Conservation (phyloP, 1,140 invertebrate genomes). For the Uloborus diversus region DNA sequence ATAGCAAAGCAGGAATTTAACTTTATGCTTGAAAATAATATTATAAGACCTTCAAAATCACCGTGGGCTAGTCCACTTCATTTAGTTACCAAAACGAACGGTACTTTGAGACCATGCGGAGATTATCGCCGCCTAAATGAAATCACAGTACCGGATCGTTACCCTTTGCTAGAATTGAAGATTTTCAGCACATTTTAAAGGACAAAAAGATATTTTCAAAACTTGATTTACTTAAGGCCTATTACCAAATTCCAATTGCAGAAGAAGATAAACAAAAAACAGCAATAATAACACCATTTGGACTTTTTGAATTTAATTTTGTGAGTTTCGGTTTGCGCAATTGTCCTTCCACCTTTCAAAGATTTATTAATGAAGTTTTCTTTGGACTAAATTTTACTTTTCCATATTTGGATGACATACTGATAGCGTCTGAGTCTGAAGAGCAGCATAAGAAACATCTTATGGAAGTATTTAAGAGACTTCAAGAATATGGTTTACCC, state of each 20-base stretch:
- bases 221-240: conserved; percentile 59
- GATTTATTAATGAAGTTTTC: conserved; percentile 67
- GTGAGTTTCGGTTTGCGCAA: conserved; percentile 67
- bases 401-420: conserved; percentile 70
- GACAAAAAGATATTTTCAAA: conserved; percentile 59
- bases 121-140: conserved; percentile 59
- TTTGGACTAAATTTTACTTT: conserved; percentile 62
- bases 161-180: too few relatives aligned
- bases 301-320: conserved; percentile 57
- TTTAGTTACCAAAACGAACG: conserved; percentile 57
- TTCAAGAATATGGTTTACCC: conserved; percentile 61
- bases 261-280: conserved; percentile 63
- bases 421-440: conserved; percentile 64
- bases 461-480: conserved; percentile 61
- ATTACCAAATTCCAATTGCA: conserved; percentile 60
- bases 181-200: too few relatives aligned
- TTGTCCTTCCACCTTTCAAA: conserved; percentile 67
- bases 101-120: conserved; percentile 52
- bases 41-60: neutral
- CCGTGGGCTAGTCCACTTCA: conserved; percentile 46
- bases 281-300: conserved; percentile 63
- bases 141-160: conserved; percentile 56
- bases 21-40: conserved; percentile 3
- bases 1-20: conserved; percentile 27
- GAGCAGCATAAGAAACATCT: conserved; percentile 64